A percentile compares a stretch with the other conserved stretches of the same genome.
These are phyloP conservation scores for Gallinago solitaria DNA, from an alignment of 2,797 vertebrate genomes.

Conservation along the genomic window DNA sequence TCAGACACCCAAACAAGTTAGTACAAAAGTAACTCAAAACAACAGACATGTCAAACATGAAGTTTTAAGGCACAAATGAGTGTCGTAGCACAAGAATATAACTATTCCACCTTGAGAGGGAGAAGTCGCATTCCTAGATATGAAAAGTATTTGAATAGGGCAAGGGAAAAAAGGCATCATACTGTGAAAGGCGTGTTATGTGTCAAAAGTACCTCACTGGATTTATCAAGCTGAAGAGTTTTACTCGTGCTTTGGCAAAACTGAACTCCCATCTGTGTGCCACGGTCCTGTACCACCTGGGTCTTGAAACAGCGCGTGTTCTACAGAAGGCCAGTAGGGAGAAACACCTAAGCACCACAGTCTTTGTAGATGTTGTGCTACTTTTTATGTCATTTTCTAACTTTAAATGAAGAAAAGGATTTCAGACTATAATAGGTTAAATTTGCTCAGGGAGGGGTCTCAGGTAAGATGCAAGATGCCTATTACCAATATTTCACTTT, in stretches of 20 bases:
- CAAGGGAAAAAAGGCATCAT: neutral
- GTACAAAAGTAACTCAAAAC: neutral
- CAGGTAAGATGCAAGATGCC: neutral
- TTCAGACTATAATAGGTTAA: neutral
- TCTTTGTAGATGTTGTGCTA: neutral
- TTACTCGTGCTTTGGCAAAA: neutral
- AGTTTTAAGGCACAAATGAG: neutral
- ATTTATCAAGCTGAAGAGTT: neutral
- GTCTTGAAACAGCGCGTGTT: fast-evolving
- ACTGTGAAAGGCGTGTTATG: neutral
- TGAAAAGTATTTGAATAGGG: neutral
- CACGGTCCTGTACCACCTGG: neutral
- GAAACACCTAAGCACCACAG: too few species aligned
- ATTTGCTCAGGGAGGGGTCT: neutral
- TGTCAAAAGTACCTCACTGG: neutral
- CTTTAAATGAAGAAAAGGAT: neutral
- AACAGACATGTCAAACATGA: neutral
- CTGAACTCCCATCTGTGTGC: neutral
- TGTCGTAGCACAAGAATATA: neutral
- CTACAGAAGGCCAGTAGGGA: neutral
- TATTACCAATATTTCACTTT: neutral
- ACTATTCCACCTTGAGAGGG: neutral
- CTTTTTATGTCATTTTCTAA: neutral
- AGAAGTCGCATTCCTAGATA: neutral
- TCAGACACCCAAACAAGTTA: neutral